phyloP scores from a whole-genome alignment of 1,140 invertebrate genomes.

The Hirudo medicinalis region DNA sequence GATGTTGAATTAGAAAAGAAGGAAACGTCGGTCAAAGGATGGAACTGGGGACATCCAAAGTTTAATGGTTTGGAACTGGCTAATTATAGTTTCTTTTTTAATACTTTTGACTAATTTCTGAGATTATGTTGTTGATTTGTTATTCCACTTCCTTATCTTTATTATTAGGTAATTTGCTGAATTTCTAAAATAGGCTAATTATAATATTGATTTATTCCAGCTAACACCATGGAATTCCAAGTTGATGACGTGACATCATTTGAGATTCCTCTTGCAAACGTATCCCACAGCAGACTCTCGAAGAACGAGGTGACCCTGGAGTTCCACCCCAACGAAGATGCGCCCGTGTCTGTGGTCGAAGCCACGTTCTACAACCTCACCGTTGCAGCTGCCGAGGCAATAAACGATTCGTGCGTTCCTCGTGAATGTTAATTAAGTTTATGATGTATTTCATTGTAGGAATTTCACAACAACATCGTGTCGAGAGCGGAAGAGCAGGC shows the following conservation, averaged over 20 bases:
- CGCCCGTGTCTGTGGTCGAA: conserved; percentile 86
- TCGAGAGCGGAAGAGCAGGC: conserved; percentile 91
- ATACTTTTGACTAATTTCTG: not conserved
- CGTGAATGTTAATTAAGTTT: not conserved
- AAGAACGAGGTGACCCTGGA: conserved; percentile 98
- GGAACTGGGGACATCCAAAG: conserved; percentile 95
- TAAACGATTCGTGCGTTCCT: not conserved
- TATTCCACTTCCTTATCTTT: not conserved
- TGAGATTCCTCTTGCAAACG: conserved; percentile 88
- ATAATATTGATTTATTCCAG: conserved; percentile 30
- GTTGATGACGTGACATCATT: conserved; percentile 74
- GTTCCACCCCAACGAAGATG: conserved; percentile 98
- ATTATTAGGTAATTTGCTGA: not conserved
- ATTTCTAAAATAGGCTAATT: not conserved
- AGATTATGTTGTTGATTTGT: not conserved
- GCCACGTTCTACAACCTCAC: conserved; percentile 93
- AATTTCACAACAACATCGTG: conserved; percentile 84
- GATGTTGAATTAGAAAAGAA: conserved; percentile 49
- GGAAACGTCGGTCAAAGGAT: conserved; percentile 86
- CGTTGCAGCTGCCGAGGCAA: conserved; percentile 51
- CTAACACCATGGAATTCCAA: conserved; percentile 79
- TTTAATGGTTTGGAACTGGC: conserved; percentile 57
- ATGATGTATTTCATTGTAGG: conserved; percentile 35
- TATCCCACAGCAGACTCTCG: conserved; percentile 86
- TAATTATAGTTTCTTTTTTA: not conserved